phyloP scores from a whole-genome alignment of 2,888 invertebrate species.

The Lasioglossum zephyrum region DNA sequence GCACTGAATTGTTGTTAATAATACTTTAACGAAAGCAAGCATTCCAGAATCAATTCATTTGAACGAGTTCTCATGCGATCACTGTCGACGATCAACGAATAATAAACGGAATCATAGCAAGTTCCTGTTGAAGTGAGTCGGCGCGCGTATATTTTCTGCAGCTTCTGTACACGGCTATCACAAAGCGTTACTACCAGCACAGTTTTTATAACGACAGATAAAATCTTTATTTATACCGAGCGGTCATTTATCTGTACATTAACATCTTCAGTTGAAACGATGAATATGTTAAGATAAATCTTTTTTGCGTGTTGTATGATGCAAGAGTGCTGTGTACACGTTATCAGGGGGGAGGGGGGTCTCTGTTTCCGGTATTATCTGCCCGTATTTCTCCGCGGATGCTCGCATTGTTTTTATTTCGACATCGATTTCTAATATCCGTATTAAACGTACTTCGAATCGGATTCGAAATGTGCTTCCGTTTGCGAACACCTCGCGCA shows the following conservation, averaged over 20 bases:
- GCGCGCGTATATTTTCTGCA: background rate
- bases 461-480: constrained; percentile 15
- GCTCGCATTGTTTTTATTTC: background rate
- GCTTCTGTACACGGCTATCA: background rate
- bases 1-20: background rate
- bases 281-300: constrained; percentile 2
- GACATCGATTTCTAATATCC: constrained; percentile 20
- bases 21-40: background rate
- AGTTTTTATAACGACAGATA: background rate
- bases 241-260: constrained; percentile 6
- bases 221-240: background rate
- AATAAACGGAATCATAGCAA: background rate
- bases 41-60: background rate
- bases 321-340: background rate
- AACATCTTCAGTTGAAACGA: background rate
- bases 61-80: background rate
- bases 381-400: background rate
- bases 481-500: background rate
- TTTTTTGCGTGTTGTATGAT: background rate
- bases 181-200: background rate
- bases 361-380: background rate
- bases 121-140: background rate
- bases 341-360: background rate
- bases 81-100: background rate
- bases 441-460: constrained; percentile 14